Percentiles rank a stretch among this genome's conserved stretches.
phyloP scores from a whole-genome alignment of 2,113 vertebrate species.

The Parotia lawesii region DNA sequence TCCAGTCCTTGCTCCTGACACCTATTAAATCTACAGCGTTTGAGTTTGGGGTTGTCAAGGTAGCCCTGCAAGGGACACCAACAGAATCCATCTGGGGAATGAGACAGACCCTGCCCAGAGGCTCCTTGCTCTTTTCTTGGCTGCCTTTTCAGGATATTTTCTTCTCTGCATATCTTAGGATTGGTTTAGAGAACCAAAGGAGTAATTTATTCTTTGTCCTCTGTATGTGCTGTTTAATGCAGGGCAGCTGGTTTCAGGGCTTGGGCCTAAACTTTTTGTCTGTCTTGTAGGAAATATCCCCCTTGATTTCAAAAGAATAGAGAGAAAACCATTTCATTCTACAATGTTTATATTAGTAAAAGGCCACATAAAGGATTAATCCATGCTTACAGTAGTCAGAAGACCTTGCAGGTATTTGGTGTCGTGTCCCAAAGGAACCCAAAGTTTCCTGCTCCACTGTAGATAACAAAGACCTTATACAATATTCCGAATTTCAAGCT shows the following conservation, averaged over 20 bases:
- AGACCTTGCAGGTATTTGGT: not conserved
- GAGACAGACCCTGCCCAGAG: not conserved
- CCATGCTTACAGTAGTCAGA: not conserved
- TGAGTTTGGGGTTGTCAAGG: slow-evolving; percentile 32
- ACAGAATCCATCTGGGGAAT: not conserved
- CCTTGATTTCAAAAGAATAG: not conserved
- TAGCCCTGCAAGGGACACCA: not conserved
- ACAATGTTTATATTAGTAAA: not conserved
- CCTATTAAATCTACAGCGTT: slow-evolving; percentile 39
- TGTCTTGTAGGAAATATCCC: not conserved
- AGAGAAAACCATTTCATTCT: not conserved
- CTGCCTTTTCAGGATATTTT: not conserved
- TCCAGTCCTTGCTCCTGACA: slow-evolving; percentile 32
- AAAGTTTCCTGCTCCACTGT: not conserved
- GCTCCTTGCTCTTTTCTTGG: not conserved
- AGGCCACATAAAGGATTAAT: not conserved
- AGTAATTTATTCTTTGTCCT: not conserved
- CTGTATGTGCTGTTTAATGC: not conserved
- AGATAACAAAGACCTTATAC: not conserved
- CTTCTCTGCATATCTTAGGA: not conserved
- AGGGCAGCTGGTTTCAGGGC: not conserved
- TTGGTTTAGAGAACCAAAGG: not conserved
- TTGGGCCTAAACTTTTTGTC: not conserved
- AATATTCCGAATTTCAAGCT: not conserved
- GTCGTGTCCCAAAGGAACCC: not conserved